phyloP scores from a whole-genome alignment of 2,888 invertebrate genomes.

The Archips crataeganus region DNA sequence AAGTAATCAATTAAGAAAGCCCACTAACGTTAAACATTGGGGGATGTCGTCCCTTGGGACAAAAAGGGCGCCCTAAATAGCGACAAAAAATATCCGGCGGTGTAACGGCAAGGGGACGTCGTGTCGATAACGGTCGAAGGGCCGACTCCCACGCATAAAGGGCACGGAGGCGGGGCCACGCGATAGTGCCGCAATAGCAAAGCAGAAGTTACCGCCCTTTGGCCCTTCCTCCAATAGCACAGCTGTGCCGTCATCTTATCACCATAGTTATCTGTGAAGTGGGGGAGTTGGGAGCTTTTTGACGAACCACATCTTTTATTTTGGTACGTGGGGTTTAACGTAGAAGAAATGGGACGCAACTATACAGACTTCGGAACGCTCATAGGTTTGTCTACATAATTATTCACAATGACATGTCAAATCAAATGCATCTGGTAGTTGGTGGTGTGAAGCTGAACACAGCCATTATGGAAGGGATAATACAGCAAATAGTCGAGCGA shows the following conservation, averaged over 20 bases:
- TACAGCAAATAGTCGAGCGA: not conserved
- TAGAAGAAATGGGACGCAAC: not conserved
- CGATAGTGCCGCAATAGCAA: constrained; percentile 1
- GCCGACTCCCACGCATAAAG: constrained; percentile 19
- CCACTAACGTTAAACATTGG: not conserved
- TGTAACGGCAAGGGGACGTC: not conserved
- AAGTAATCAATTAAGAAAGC: not conserved
- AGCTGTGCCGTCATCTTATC: not conserved
- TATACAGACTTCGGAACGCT: not conserved
- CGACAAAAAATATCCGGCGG: not conserved
- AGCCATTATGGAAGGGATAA: not conserved
- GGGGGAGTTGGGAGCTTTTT: constrained; percentile 5
- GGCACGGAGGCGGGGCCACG: constrained; percentile 8
- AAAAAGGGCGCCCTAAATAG: not conserved
- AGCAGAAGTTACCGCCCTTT: not conserved
- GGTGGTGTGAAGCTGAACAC: not conserved
- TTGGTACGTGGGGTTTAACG: not conserved
- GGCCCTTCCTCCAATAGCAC: constrained; percentile 13
- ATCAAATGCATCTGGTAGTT: not conserved
- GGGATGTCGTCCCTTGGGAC: not conserved
- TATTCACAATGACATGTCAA: not conserved
- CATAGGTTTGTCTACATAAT: not conserved
- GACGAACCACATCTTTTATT: not conserved
- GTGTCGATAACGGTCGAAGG: constrained; percentile 4
- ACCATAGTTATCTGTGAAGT: not conserved